phyloP scores from a whole-genome alignment of 1,140 invertebrate species.

The Platorchestia sp. region DNA sequence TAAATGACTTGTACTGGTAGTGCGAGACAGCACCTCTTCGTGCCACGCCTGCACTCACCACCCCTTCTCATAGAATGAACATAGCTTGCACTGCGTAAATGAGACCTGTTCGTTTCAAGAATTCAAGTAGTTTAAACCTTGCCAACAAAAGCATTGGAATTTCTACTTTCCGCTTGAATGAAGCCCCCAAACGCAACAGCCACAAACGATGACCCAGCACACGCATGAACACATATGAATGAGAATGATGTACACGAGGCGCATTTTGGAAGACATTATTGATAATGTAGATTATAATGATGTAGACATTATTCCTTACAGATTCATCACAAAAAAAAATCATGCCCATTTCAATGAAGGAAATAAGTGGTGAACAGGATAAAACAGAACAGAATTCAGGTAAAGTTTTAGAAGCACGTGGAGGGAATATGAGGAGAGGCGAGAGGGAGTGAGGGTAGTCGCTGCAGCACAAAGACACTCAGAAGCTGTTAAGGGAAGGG shows the following conservation, averaged over 20 bases:
- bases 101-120: not conserved
- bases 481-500: constrained; percentile 28
- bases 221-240: not conserved
- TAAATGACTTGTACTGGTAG: not conserved
- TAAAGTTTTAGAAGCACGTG: not conserved
- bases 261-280: not conserved
- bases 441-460: not conserved
- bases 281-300: too few species aligned
- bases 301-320: not conserved
- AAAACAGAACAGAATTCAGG: not conserved
- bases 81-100: not conserved
- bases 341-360: not conserved
- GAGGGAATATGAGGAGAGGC: not conserved
- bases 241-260: not conserved
- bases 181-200: not conserved
- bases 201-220: not conserved
- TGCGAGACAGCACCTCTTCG: not conserved
- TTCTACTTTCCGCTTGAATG: not conserved
- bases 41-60: not conserved
- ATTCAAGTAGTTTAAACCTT: too few species aligned
- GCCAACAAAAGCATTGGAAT: not conserved
- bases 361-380: not conserved
- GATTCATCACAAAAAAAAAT: not conserved
- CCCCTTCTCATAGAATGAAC: not conserved
- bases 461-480: constrained; percentile 29